Conservation (phyloP, 2,797 vertebrate species). For the Anguilla pacifica region DNA sequence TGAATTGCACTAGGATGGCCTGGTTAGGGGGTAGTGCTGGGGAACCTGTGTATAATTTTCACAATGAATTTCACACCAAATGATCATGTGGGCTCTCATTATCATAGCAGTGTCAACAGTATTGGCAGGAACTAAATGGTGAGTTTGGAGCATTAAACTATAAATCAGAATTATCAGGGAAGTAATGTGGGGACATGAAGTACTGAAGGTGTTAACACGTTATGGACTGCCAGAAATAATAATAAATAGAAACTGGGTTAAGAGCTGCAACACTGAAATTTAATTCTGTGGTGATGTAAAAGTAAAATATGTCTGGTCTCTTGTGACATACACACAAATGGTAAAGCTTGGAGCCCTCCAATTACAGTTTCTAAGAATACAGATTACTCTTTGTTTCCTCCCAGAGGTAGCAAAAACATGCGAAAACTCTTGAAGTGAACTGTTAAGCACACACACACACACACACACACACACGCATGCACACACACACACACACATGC, state of each 20-base stretch:
- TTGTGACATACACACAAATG: background rate
- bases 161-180: background rate
- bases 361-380: background rate
- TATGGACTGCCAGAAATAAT: background rate
- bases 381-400: background rate
- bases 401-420: background rate
- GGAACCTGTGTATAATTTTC: background rate
- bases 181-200: background rate
- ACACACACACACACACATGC: background rate
- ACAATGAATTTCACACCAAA: background rate
- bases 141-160: no score
- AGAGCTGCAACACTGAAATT: background rate
- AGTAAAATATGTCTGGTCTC: conserved; percentile 1
- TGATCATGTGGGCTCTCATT: background rate
- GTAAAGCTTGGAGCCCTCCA: background rate
- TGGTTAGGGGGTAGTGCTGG: background rate
- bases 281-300: background rate
- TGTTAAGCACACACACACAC: background rate
- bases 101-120: background rate
- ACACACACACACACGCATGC: background rate
- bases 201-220: background rate
- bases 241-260: background rate
- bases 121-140: background rate
- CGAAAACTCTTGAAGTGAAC: background rate
- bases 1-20: background rate